Base-by-base conservation (phyloP, 2,113 vertebrate species). In the Oophaga pumilio region DNA sequence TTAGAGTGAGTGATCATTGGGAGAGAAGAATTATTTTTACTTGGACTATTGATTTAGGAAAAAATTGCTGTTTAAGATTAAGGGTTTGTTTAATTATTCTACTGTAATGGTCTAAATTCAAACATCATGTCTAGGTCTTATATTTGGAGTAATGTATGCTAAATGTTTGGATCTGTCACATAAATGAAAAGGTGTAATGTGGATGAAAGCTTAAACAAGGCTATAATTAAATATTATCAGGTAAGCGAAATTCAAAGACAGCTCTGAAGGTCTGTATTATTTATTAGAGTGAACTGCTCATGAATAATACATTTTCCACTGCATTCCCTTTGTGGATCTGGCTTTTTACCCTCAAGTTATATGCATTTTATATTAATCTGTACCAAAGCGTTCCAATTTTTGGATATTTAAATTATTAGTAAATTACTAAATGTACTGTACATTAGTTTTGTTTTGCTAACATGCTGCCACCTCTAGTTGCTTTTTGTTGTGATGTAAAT, bases 261-360 rank as follows among this genome's bases (percentile, higher is more conserved):
- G 12, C 53, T 71, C 69, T 59, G 14, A 64, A 66, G 74, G 26
- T 50, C 69, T 88, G 68, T 53, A 88, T 88, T 83, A 88, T 88
- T 88, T 57, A 88, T n/a, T 57, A 82, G 66, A 18, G 49, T 53
- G 24, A 60, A 57, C 78, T 74, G 20, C 28, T 88, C 86, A 88
- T 88, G 57, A 88, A 88, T 82, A 66, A 88, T 88, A 68, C 57
- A 88, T n/a, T 80, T 57, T 20, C 53, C 4, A 53, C 33, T 66
- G 20, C 11, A 28, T 64, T 82, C 43, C 15, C 64, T 7, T 22
- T 50, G 84, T 77, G 84, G 20, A 50, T n/a, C 84, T 77, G 22
- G 11, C 15, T 9, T 43, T 85, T 69, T 26, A 28, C 12, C 1
- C 50, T 26, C n/a, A 18, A 24, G 10, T 12, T 79, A 26, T 81